Evolutionary conservation across 2,113 vertebrate genomes (phyloP), one percentile per base, ranked within the genome.

Genomic region (Tringa solitaria): DNA sequence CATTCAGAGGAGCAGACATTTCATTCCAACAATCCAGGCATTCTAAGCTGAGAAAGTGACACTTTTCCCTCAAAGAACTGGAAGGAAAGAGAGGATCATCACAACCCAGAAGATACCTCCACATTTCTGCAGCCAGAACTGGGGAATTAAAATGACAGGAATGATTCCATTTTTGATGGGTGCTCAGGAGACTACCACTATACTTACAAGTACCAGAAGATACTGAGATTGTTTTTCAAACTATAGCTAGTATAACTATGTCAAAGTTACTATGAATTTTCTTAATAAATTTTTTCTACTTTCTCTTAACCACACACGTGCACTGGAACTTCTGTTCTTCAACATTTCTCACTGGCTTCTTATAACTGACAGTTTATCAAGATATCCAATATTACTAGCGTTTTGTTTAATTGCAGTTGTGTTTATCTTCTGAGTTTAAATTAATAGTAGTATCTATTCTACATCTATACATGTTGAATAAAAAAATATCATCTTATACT

Each of bases 401-500:
- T n/a, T 84, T 84, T 37, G 5, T 54, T 85, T 39, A 89, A 48
- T 33, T 67, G 8, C 0, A 0, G 10, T 65, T 82, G 12, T 41
- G 27, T 65, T 93, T 80, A 56, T 70, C 23, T 86, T 84, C 32
- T 4, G 24, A 67, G 8, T 53, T 93, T 37, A 65, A 95, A 77
- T 85, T 60, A 83, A 43, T 6, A 78, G 37, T 33, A 24, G 37
- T 85, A 89, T n/a, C 37, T 84, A 45, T 16, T 69, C 45, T 28
- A 75, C 14, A 46, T 70, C 54, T 41, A 61, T 17, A 32, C 9
- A 17, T 15, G 14, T 6, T 15, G 22, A 92, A 94, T 95, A 48
- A 93, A 93, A 97, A 96, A 89, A 68, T 61, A 82, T 24, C 53
- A 79, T 32, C 39, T 83, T 90, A 56, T 76, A 77, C 90, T 89